A percentile compares a stretch with the other conserved stretches of the same genome.
phyloP scores from a whole-genome alignment of 2,113 vertebrate species.

The Atrichornis clamosus region DNA sequence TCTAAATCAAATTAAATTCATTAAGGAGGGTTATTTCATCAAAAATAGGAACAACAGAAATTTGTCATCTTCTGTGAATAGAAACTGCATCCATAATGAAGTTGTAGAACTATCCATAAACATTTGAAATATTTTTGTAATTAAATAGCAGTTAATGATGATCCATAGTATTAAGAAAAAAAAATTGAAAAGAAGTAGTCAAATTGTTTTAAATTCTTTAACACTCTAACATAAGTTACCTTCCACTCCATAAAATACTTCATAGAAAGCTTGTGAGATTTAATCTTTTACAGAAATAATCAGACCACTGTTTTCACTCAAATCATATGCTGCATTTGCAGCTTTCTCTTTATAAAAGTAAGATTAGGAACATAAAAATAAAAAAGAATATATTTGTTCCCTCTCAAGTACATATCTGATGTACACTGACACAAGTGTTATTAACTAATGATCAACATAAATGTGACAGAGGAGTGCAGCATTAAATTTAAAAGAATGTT shows the following conservation, averaged over 20 bases:
- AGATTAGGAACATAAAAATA: background rate
- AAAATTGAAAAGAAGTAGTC: accelerated
- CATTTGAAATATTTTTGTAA: background rate
- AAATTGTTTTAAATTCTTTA: background rate
- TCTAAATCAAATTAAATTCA: background rate
- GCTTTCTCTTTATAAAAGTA: background rate
- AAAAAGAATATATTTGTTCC: background rate
- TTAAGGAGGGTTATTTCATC: background rate
- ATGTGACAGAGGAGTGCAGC: background rate
- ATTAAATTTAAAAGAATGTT: background rate
- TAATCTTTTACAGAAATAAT: background rate
- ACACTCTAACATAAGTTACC: background rate
- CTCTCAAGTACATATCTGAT: background rate
- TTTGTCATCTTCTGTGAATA: background rate
- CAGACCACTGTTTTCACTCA: background rate
- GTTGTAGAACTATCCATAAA: background rate
- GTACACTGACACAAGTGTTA: background rate
- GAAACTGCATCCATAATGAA: background rate
- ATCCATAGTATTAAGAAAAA: background rate
- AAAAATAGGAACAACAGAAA: background rate
- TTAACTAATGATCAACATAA: background rate
- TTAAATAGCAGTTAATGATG: background rate
- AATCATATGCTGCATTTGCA: background rate
- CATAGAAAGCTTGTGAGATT: background rate
- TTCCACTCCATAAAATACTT: background rate